Conservation (phyloP, 2,888 invertebrate species). For the Odontocerum albicorne region DNA sequence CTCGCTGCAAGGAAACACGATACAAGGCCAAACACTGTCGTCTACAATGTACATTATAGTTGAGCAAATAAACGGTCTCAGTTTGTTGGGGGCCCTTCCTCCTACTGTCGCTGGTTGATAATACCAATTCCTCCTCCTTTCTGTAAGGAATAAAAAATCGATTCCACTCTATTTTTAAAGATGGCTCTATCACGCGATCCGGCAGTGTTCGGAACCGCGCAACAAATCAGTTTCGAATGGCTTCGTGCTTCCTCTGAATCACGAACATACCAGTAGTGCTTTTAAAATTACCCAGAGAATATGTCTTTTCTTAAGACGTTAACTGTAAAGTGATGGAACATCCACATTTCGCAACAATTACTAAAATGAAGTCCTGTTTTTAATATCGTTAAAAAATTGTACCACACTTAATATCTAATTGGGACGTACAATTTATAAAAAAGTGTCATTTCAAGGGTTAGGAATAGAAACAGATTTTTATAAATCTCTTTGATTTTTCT, state of each 20-base stretch:
- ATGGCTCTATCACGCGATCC: constrained; percentile 30
- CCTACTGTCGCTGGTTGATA: not conserved
- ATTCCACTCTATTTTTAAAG: constrained; percentile 26
- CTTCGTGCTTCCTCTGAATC: constrained; percentile 22
- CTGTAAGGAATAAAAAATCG: constrained; percentile 15
- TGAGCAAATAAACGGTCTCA: constrained; percentile 8
- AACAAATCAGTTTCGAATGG: constrained; percentile 32
- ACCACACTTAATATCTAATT: too few relatives aligned
- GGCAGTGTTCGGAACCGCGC: constrained; percentile 19
- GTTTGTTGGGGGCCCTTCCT: not conserved
- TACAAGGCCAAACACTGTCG: not conserved
- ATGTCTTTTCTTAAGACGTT: too few relatives aligned
- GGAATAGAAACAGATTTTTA: too few relatives aligned
- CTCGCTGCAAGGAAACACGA: constrained; percentile 7
- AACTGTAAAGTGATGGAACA: too few relatives aligned
- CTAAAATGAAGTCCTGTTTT: too few relatives aligned
- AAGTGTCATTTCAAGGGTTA: too few relatives aligned
- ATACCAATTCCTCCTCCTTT: not conserved
- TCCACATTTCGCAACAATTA: too few relatives aligned
- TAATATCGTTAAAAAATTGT: too few relatives aligned
- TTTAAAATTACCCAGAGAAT: constrained; percentile 19
- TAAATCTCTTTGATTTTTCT: too few relatives aligned
- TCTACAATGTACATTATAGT: constrained; percentile 8
- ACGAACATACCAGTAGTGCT: constrained; percentile 25
- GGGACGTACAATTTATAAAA: too few relatives aligned